phyloP scores from a whole-genome alignment of 2,888 invertebrate genomes.

The Athrips mouffetella region DNA sequence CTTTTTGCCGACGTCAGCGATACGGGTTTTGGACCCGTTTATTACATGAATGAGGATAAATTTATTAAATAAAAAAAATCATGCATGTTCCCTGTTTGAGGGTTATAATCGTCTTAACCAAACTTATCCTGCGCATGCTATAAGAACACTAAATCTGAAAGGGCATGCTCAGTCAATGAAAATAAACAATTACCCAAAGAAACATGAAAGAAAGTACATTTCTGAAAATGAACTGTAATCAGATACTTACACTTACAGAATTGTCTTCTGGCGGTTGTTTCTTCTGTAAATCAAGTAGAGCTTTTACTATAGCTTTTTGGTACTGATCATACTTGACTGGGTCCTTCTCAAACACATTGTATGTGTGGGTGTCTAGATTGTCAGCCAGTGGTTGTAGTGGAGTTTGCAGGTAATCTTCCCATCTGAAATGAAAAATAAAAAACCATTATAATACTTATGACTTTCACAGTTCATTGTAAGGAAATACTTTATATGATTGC shows the following conservation, averaged over 20 bases:
- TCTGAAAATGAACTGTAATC: neutral
- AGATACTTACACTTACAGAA: conserved; percentile 4
- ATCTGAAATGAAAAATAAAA: conserved; percentile 76
- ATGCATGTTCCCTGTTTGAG: too few relatives aligned
- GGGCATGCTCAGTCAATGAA: neutral
- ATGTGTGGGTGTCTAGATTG: conserved; percentile 96
- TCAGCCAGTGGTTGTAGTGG: conserved; percentile 96
- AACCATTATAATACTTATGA: conserved; percentile 9
- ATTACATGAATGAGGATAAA: too few relatives aligned
- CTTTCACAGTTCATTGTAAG: too few relatives aligned
- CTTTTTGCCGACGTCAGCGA: too few relatives aligned
- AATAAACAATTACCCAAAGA: too few relatives aligned
- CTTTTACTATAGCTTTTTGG: conserved; percentile 87
- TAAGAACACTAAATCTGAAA: too few relatives aligned
- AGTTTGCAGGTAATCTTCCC: conserved; percentile 95
- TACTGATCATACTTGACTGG: conserved; percentile 95
- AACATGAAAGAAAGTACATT: neutral
- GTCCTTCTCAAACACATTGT: conserved; percentile 99
- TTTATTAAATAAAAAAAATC: too few relatives aligned
- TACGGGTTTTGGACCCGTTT: too few relatives aligned
- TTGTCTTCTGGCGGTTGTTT: conserved; percentile 25
- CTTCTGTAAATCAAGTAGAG: conserved; percentile 80
- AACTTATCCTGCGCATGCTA: too few relatives aligned
- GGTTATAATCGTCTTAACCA: too few relatives aligned
- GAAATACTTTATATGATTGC: too few relatives aligned